Base-by-base conservation (phyloP, 2,113 vertebrate genomes). In the Indicator indicator region DNA sequence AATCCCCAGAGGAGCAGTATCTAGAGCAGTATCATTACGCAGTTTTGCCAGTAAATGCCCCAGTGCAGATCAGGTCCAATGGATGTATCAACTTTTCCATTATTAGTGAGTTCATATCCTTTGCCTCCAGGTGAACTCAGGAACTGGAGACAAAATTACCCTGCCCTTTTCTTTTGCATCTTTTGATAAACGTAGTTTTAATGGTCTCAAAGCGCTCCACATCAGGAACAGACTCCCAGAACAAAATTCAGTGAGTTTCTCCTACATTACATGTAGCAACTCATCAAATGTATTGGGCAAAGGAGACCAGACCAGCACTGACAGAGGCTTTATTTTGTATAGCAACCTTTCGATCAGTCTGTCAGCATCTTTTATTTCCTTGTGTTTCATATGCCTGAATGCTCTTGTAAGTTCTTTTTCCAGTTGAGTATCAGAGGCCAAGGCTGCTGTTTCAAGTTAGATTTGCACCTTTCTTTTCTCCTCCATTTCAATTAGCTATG, bases 371-470 rank as follows among this genome's bases (percentile, higher is more conserved):
- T 75, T 95, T 93, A 92, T 75, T 89, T 94, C 30, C 83, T 91
- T 68, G 60, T 75, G 58, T 90, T 91, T 93, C 76, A 72, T 81
- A 86, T 55, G 67, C 58, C 55, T 58, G 44, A 95, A 32, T 58
- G 54, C 69, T 93, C 30, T 58, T 54, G 48, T 78, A 78, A 46
- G 26, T 90, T 90, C 74, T 77, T 94, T 88, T 87, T 84, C 88
- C 70, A 94, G 72, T 6, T 78, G 91, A 86, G 69, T 75, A 55
- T 44, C 65, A 83, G 69, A 65, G 79, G 58, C 64, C 74, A 91
- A 94, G 38, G 46, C 83, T 86, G 55, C 50, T 87, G 94, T 95
- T 95, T 90, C 79, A 96, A 69, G 89, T 62, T 58, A 62, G 69
- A 93, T 95, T 91, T 90, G 83, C 62, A 67, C 76, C 36, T 71